Evolutionary conservation across 1,140 invertebrate genomes (phyloP).

Genomic region (Drosophila nannoptera): DNA sequence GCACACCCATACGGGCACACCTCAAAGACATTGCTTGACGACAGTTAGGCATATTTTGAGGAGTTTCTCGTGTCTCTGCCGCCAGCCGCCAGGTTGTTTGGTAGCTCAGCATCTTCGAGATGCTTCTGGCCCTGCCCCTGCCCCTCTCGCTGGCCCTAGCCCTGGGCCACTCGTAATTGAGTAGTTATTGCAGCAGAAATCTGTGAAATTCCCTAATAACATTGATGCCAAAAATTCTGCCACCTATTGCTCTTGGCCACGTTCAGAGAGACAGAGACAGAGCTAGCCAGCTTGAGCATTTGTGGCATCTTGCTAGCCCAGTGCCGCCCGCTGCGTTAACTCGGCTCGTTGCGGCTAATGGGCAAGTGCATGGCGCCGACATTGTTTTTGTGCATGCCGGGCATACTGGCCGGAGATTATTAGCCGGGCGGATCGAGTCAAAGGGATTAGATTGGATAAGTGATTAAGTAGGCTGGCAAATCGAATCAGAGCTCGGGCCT

Average conservation of each 20-base stretch:
- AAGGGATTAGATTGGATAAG: too few species aligned
- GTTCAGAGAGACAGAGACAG: neutral
- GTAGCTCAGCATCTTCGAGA: slow-evolving; percentile 2
- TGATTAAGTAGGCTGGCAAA: too few species aligned
- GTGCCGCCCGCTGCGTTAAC: slow-evolving; percentile 17
- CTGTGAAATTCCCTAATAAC: slow-evolving; percentile 9
- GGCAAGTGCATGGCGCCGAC: slow-evolving; percentile 7
- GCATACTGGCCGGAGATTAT: neutral
- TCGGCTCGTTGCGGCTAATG: neutral
- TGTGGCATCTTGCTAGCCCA: slow-evolving; percentile 25
- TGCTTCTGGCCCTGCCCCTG: neutral
- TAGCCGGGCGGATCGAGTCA: neutral
- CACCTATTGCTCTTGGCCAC: slow-evolving; percentile 2
- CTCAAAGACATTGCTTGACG: slow-evolving; percentile 50
- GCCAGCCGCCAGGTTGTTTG: slow-evolving; percentile 5
- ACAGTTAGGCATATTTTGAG: slow-evolving; percentile 40
- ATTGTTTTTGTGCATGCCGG: slow-evolving; percentile 23
- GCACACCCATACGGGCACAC: neutral
- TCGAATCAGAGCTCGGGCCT: too few species aligned
- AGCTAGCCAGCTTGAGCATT: slow-evolving; percentile 24
- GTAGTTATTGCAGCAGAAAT: slow-evolving; percentile 3
- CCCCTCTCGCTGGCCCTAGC: neutral
- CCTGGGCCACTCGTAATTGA: slow-evolving; percentile 11
- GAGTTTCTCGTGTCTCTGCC: slow-evolving; percentile 3
- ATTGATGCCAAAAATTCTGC: slow-evolving; percentile 2